Conservation (phyloP, 1,140 invertebrate genomes). For the Drosophila pseudoananassae region DNA sequence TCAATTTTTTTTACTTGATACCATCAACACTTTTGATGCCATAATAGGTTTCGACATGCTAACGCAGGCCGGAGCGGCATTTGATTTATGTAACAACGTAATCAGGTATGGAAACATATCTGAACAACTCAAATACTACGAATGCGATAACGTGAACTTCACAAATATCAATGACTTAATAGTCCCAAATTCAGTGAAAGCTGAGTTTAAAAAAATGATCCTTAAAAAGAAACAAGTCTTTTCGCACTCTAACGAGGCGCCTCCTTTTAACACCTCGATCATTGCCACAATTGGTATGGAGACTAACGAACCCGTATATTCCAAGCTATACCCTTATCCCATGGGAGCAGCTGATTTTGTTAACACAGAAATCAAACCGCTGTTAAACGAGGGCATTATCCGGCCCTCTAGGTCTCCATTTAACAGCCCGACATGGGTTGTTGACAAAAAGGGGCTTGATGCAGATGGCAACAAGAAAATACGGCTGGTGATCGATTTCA, state of each 20-base stretch:
- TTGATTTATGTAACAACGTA: neutral
- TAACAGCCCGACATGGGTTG: conserved; percentile 53
- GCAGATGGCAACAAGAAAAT: conserved; percentile 53
- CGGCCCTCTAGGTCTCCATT: conserved; percentile 32
- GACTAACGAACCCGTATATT: conserved; percentile 9
- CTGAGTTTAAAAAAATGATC: conserved; percentile 1
- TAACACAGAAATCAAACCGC: conserved; percentile 3
- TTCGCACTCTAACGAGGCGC: neutral
- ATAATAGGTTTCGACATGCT: conserved; percentile 4
- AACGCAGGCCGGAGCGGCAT: conserved; percentile 1
- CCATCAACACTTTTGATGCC: neutral
- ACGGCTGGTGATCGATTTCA: conserved; percentile 77
- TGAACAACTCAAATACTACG: conserved; percentile 6
- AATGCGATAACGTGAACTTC: conserved; percentile 9
- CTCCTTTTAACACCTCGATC: conserved; percentile 1
- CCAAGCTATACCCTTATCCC: conserved; percentile 7
- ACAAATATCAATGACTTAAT: neutral
- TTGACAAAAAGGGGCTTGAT: conserved; percentile 37
- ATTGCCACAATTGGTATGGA: neutral
- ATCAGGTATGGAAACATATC: conserved; percentile 11
- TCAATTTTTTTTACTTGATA: conserved; percentile 6
- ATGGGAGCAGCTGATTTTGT: conserved; percentile 3
- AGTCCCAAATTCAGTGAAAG: conserved; percentile 8
- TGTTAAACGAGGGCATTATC: conserved; percentile 22
- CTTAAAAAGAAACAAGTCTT: conserved; percentile 1